phyloP scores from a whole-genome alignment of 1,140 invertebrate species.

The Solen grandis region DNA sequence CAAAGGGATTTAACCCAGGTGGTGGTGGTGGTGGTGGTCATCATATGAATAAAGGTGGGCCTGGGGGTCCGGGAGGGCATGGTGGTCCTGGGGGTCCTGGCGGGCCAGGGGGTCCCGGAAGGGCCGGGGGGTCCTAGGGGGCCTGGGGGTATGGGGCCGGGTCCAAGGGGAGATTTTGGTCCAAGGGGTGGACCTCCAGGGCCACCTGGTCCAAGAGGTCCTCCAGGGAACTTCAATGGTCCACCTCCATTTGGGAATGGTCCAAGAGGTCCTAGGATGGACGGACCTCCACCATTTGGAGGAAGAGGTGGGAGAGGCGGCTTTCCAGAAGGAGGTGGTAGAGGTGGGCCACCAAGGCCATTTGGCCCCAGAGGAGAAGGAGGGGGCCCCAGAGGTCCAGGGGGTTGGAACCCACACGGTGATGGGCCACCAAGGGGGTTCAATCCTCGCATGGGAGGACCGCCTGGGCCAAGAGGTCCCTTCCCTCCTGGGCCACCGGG shows the following conservation, averaged over 20 bases:
- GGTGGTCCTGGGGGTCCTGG: conserved; percentile 50
- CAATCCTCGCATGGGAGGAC: conserved; percentile 51
- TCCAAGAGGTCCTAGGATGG: conserved; percentile 50
- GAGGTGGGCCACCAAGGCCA: conserved; percentile 36
- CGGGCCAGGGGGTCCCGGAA: conserved; percentile 31
- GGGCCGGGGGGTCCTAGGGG: conserved; percentile 30
- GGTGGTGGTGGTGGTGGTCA: conserved; percentile 54
- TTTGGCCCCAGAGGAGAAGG: conserved; percentile 52
- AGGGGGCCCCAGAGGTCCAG: conserved; percentile 40
- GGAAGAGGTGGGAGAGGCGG: conserved; percentile 54
- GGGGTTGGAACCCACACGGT: background rate
- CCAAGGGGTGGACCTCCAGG: background rate
- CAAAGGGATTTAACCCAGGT: conserved; percentile 43
- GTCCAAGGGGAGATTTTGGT: conserved; percentile 28
- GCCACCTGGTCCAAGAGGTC: background rate
- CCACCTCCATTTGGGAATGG: conserved; percentile 41
- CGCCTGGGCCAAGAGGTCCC: conserved; percentile 39
- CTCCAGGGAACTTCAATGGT: conserved; percentile 50
- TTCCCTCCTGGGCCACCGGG: conserved; percentile 21
- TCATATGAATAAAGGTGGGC: conserved; percentile 16
- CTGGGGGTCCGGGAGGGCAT: conserved; percentile 48
- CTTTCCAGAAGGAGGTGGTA: conserved; percentile 44
- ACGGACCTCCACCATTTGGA: conserved; percentile 59
- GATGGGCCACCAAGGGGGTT: conserved; percentile 26
- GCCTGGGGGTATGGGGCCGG: conserved; percentile 27